phyloP scores from a whole-genome alignment of 1,140 invertebrate genomes.

The Brachionus sp. region DNA sequence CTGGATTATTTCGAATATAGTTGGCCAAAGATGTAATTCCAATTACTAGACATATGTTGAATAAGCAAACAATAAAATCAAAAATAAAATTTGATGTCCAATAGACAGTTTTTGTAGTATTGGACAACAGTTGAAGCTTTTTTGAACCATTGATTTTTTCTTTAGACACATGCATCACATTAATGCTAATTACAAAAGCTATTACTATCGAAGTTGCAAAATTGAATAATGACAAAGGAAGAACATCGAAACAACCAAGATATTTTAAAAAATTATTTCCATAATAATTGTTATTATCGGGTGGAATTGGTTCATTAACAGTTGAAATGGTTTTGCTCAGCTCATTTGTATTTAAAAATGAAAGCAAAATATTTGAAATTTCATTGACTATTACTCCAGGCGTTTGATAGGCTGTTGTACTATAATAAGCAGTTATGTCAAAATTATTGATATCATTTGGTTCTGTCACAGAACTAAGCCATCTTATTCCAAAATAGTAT shows the following conservation, averaged over 20 bases:
- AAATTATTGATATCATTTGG: slow-evolving; percentile 13
- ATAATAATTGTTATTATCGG: background rate
- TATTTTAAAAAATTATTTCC: slow-evolving; percentile 38
- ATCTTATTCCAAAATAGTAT: slow-evolving; percentile 7
- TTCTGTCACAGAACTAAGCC: background rate
- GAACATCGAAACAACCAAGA: slow-evolving; percentile 23
- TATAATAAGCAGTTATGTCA: slow-evolving; percentile 1
- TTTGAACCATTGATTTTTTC: slow-evolving; percentile 40
- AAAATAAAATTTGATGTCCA: slow-evolving; percentile 37
- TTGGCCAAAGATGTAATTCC: background rate
- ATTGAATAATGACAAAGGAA: slow-evolving; percentile 41
- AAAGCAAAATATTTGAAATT: slow-evolving; percentile 12
- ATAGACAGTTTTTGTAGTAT: background rate
- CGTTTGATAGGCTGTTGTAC: slow-evolving; percentile 25
- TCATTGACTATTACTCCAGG: slow-evolving; percentile 32
- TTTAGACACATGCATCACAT: slow-evolving; percentile 4
- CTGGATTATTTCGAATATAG: slow-evolving; percentile 3
- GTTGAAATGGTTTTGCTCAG: slow-evolving; percentile 11
- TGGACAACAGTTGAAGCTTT: slow-evolving; percentile 30
- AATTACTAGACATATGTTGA: background rate
- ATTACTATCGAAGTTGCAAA: background rate
- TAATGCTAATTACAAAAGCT: slow-evolving; percentile 14
- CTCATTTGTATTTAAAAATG: slow-evolving; percentile 1
- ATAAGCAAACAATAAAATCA: slow-evolving; percentile 29
- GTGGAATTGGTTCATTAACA: background rate